Evolutionary conservation across 2,797 vertebrate species (phyloP).

Genomic region (Discoglossus pictus): DNA sequence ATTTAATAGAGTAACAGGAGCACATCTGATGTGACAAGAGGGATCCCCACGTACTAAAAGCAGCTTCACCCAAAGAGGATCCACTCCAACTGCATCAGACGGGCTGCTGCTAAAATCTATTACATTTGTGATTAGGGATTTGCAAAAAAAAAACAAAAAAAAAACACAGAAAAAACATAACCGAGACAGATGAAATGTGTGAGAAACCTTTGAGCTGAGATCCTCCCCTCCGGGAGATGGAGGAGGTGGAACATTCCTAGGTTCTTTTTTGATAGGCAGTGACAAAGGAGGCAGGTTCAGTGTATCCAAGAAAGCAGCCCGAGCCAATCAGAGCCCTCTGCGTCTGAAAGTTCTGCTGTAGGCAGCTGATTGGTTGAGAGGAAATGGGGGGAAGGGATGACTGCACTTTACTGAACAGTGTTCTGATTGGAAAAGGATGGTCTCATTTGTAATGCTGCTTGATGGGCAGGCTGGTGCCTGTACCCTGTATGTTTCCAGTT

Average conservation of each 20-base stretch:
- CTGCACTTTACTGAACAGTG: neutral
- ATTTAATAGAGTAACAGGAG: neutral
- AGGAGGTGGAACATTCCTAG: constrained; percentile 1
- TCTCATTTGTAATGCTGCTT: constrained; percentile 37
- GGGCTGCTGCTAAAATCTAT: constrained; percentile 5
- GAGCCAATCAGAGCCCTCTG: constrained; percentile 24
- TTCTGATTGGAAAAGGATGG: constrained; percentile 22
- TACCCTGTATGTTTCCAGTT: constrained; percentile 41
- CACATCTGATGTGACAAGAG: neutral
- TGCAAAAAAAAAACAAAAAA: constrained; percentile 10
- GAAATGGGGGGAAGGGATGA: neutral
- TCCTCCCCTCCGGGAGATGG: neutral
- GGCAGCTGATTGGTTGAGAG: neutral
- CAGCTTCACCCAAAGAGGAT: constrained; percentile 17
- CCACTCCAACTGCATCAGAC: neutral
- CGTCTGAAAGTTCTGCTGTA: constrained; percentile 2
- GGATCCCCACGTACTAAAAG: constrained; percentile 18
- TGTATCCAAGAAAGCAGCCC: constrained; percentile 26
- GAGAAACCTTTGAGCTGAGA: neutral
- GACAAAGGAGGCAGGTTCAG: constrained; percentile 26
- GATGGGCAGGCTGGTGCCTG: constrained; percentile 18
- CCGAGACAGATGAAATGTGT: constrained; percentile 5
- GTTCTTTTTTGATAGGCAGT: constrained; percentile 8
- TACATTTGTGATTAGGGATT: too few species aligned
- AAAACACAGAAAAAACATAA: constrained; percentile 10